phyloP scores from a whole-genome alignment of 2,888 invertebrate genomes.

The Drosophila fulvimacula region DNA sequence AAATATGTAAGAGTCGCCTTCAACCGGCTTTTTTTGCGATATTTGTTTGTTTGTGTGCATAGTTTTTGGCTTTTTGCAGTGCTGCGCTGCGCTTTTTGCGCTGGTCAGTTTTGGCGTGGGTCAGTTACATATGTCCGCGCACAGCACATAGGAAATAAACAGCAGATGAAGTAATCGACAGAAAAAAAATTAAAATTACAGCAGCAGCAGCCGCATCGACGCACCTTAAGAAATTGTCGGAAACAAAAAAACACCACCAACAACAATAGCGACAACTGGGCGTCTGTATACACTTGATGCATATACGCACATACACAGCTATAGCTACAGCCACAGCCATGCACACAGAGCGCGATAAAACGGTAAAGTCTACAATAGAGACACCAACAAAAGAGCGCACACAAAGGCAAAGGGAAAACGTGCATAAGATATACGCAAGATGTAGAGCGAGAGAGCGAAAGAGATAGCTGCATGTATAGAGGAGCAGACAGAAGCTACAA shows the following conservation, averaged over 20 bases:
- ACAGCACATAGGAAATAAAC: slow-evolving; percentile 72
- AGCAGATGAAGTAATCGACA: slow-evolving; percentile 70
- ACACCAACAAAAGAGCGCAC: slow-evolving; percentile 36
- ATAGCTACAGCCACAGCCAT: background rate
- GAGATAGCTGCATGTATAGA: slow-evolving; percentile 13
- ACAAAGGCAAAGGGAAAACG: slow-evolving; percentile 55
- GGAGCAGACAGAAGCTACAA: slow-evolving; percentile 14
- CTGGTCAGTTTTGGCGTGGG: slow-evolving; percentile 71
- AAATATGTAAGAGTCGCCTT: slow-evolving; percentile 81
- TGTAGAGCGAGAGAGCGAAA: slow-evolving; percentile 6
- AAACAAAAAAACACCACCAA: slow-evolving; percentile 7
- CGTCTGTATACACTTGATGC: slow-evolving; percentile 44
- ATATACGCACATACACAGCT: slow-evolving; percentile 36
- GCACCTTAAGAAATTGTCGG: slow-evolving; percentile 18
- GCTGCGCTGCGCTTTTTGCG: slow-evolving; percentile 56
- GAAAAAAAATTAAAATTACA: slow-evolving; percentile 46
- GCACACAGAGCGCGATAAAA: slow-evolving; percentile 25
- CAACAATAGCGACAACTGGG: slow-evolving; percentile 27
- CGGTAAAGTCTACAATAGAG: slow-evolving; percentile 29
- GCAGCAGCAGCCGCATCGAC: slow-evolving; percentile 28
- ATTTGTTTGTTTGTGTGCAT: slow-evolving; percentile 31
- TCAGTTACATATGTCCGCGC: slow-evolving; percentile 48
- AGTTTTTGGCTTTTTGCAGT: slow-evolving; percentile 41
- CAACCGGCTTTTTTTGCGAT: slow-evolving; percentile 77
- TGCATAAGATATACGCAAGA: slow-evolving; percentile 50